phyloP scores from a whole-genome alignment of 2,797 vertebrate species.

The Aphelocoma californica region DNA sequence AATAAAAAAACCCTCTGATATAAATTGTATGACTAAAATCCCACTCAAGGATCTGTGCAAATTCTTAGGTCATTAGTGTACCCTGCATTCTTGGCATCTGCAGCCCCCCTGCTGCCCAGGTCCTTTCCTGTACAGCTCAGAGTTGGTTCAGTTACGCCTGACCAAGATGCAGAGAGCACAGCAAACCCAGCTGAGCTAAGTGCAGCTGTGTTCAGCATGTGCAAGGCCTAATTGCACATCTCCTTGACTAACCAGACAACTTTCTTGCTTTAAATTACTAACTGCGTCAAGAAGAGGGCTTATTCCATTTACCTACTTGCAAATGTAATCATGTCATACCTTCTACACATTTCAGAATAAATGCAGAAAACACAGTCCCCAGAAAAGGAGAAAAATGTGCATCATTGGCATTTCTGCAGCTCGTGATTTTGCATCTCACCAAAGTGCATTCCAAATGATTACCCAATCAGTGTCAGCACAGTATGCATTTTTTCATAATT shows the following conservation, averaged over 20 bases:
- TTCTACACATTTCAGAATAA: neutral
- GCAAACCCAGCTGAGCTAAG: neutral
- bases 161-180: neutral
- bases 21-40: neutral
- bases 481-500: neutral
- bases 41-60: neutral
- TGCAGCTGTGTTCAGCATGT: neutral
- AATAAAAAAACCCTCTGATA: neutral
- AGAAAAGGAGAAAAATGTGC: neutral
- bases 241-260: neutral
- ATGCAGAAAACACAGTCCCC: fast-evolving
- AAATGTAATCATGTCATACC: neutral
- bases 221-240: neutral
- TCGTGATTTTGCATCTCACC: neutral
- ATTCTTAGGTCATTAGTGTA: too few species aligned
- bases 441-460: neutral
- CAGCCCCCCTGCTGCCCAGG: neutral
- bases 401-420: neutral
- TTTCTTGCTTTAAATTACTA: neutral
- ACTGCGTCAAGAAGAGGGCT: neutral
- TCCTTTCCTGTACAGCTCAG: neutral
- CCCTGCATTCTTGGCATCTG: neutral
- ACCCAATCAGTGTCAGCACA: neutral
- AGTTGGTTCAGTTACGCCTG: neutral
- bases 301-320: neutral